Evolutionary conservation across 2,113 vertebrate species (phyloP).

Genomic region (Serilophus lunatus): DNA sequence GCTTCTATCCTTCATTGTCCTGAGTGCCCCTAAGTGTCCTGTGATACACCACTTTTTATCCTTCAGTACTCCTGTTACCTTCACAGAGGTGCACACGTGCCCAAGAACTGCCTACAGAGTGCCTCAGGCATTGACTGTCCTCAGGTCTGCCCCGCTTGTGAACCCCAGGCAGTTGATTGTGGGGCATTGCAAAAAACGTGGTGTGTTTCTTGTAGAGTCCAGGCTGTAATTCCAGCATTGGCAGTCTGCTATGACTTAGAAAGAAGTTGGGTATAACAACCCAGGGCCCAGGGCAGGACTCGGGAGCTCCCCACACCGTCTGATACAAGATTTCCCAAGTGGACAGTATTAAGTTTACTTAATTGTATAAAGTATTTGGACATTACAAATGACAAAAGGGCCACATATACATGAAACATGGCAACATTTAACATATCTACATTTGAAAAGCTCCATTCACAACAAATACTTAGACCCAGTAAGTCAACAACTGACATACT

Average conservation of each 20-base stretch:
- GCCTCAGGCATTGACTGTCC: not conserved
- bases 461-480: not conserved
- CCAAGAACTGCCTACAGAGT: not conserved
- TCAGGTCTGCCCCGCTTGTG: not conserved
- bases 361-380: not conserved
- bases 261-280: not conserved
- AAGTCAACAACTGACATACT: not conserved
- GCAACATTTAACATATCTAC: not conserved
- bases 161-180: not conserved
- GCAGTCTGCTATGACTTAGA: not conserved
- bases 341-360: not conserved
- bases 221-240: not conserved
- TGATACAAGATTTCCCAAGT: not conserved
- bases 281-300: not conserved
- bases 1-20: not conserved
- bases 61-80: not conserved
- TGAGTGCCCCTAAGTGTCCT: not conserved
- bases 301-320: not conserved
- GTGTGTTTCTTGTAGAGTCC: not conserved
- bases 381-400: not conserved
- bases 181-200: not conserved
- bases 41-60: not conserved
- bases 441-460: not conserved
- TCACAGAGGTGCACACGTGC: not conserved
- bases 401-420: not conserved